phyloP scores from a whole-genome alignment of 2,797 vertebrate genomes.

The Psittacula echo region DNA sequence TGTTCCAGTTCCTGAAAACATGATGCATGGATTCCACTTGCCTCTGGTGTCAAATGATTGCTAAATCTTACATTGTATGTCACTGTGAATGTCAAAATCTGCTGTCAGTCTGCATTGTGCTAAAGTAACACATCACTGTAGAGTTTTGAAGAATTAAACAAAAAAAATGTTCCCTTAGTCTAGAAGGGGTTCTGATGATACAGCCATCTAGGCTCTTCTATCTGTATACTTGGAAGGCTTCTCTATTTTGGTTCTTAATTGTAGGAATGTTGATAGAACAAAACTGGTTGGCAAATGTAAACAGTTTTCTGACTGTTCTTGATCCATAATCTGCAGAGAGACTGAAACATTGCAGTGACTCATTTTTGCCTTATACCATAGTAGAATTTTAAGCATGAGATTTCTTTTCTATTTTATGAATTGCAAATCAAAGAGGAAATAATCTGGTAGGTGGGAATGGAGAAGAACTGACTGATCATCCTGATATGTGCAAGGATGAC shows the following conservation, averaged over 20 bases:
- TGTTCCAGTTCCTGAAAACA: not conserved
- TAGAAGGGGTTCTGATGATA: not conserved
- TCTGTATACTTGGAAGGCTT: not conserved
- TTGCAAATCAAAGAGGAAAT: not conserved
- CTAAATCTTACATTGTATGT: not conserved
- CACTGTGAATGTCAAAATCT: not conserved
- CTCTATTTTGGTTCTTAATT: not conserved
- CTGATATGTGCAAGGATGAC: not conserved
- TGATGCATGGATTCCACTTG: not conserved
- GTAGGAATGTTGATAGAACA: not conserved
- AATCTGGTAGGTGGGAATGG: not conserved
- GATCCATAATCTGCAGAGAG: not conserved
- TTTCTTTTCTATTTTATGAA: not conserved
- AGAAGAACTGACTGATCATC: not conserved
- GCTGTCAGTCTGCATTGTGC: not conserved
- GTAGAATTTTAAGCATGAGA: not conserved
- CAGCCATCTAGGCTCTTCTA: not conserved
- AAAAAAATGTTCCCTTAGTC: not conserved
- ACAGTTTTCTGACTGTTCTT: not conserved
- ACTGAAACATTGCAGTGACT: not conserved
- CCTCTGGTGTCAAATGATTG: not conserved
- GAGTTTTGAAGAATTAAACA: not conserved
- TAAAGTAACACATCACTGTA: not conserved
- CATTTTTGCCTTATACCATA: not conserved
- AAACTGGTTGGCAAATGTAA: not conserved